Base-by-base conservation (phyloP, 2,888 invertebrate genomes). In the Synergus umbraculus region DNA sequence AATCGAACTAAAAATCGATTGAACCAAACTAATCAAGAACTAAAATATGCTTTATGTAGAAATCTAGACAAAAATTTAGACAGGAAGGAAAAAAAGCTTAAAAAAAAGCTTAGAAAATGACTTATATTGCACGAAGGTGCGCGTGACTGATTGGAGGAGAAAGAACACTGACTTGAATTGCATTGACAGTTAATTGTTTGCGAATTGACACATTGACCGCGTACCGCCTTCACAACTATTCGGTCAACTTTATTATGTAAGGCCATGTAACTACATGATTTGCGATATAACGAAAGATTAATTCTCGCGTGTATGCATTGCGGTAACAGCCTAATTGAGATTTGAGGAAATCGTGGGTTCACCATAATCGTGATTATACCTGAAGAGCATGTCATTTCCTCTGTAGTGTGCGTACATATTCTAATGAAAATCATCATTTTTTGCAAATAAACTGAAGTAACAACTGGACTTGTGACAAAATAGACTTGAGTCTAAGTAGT, bases 331-430 rank as follows among this genome's bases (percentile, higher is more conserved):
- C 29, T 58, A 58, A 73, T 73, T 73, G 73, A 73, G 73, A 54
- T 73, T 73, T 73, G 54, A 73, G 73, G 73, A 73, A 73, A 73
- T 73, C 49, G 54, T 73, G 54, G 73, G 73, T 54, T 73, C n/a
- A n/a, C 73, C 73, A 54, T 54, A 73, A 54, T 58, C 49, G 54
- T 73, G 49, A 73, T 73, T 73, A 49, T 18, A 73, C 41, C 54
- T 73, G 73, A 67, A 54, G 54, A n/a, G 69, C 49, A 73, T 73
- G 73, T 54, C 54, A 73, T 73, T 73, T 73, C 73, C 73, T 54
- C 54, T 73, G 41, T 37, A 37, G 37, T 73, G 15, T 29, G 0
- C 29, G 5, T 9, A 54, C 73, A 73, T 67, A 73, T 73, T 73
- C 73, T 73, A 10, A 54, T 10, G 54, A 73, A 54, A 73, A 73